Evolutionary conservation across 2,888 invertebrate species (phyloP).

Genomic region (Arctia plantaginis): DNA sequence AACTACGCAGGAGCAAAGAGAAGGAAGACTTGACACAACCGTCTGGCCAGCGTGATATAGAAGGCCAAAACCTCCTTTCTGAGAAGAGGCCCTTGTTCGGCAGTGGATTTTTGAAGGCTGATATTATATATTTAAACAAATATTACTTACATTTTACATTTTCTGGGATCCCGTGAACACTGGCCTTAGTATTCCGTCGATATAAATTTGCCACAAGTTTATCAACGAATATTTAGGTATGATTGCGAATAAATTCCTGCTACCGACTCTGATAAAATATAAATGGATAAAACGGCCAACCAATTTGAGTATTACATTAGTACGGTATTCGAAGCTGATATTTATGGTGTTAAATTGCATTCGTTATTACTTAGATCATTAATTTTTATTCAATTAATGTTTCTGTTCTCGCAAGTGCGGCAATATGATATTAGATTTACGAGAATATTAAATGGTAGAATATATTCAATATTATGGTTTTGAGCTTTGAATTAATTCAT

Average conservation of each 20-base stretch:
- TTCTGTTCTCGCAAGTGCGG: conserved; percentile 7
- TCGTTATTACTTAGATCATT: conserved; percentile 14
- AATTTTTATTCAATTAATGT: conserved; percentile 15
- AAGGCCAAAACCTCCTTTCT: too few relatives aligned
- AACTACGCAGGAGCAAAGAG: too few relatives aligned
- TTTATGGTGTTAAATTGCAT: conserved; percentile 28
- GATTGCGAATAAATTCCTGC: conserved; percentile 38
- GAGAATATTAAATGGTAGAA: neutral
- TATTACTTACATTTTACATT: neutral
- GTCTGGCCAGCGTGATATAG: too few relatives aligned
- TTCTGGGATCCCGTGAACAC: neutral
- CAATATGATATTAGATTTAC: conserved; percentile 6
- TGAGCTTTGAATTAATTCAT: too few relatives aligned
- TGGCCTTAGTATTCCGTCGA: conserved; percentile 15
- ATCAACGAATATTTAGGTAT: conserved; percentile 35
- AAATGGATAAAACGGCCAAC: conserved; percentile 38
- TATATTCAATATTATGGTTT: neutral
- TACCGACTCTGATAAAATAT: conserved; percentile 44
- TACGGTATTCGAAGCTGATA: conserved; percentile 31
- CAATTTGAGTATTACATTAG: conserved; percentile 47
- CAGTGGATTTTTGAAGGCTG: too few relatives aligned
- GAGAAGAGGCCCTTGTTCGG: too few relatives aligned
- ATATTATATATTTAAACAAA: too few relatives aligned
- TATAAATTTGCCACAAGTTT: conserved; percentile 34
- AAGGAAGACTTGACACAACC: too few relatives aligned